A percentile compares a stretch with the other conserved stretches of the same genome.
Evolutionary conservation across 2,888 invertebrate species (phyloP).

Genomic region (Aporophyla lueneburgensis): DNA sequence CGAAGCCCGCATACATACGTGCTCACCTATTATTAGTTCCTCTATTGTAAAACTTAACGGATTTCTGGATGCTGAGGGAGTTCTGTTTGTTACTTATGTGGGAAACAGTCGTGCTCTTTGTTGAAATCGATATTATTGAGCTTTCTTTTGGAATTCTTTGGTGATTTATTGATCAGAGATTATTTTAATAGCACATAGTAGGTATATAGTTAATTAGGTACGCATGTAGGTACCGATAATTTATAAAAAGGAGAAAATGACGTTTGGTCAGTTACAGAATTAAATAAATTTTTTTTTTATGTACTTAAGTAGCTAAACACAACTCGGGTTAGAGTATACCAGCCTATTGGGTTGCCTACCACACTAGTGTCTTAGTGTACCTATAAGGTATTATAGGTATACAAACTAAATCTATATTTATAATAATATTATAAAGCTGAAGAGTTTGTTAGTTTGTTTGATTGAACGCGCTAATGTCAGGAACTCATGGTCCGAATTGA

Average conservation of each 20-base stretch:
- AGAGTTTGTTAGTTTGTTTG: no score
- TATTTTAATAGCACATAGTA: not conserved
- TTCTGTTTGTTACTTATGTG: slow-evolving; percentile 57
- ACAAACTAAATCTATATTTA: not conserved
- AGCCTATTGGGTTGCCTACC: no score
- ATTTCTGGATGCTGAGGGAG: slow-evolving; percentile 71
- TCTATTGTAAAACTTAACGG: slow-evolving; percentile 69
- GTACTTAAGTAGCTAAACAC: not conserved
- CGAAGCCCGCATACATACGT: slow-evolving; percentile 77
- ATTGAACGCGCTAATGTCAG: no score
- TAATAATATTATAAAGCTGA: no score
- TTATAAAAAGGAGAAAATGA: not conserved
- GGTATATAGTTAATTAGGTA: not conserved
- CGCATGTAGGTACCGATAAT: not conserved
- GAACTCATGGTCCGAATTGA: no score
- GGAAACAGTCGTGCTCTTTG: slow-evolving; percentile 28
- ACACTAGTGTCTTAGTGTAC: not conserved
- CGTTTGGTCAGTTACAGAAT: not conserved
- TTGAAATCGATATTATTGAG: slow-evolving; percentile 22
- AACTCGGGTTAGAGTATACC: not conserved
- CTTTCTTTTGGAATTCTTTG: not conserved
- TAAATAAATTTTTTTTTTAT: not conserved
- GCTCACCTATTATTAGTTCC: slow-evolving; percentile 70
- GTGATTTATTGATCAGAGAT: slow-evolving; percentile 7
- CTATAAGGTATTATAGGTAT: no score